Evolutionary conservation across 2,113 vertebrate species (phyloP).

Genomic region (Uria aalge): DNA sequence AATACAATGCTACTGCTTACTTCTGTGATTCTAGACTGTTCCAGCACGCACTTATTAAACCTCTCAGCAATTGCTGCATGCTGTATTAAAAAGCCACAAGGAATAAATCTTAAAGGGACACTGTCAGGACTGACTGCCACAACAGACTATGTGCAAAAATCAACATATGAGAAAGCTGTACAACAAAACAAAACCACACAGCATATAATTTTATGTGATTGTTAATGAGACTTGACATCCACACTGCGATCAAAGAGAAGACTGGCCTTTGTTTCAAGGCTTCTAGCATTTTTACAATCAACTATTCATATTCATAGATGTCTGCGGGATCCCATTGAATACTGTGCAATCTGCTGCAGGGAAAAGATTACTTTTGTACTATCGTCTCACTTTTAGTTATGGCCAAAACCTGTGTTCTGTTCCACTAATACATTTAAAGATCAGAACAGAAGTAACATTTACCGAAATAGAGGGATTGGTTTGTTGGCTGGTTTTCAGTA

Average conservation of each 20-base stretch:
- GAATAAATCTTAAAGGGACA: not conserved
- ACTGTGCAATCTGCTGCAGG: not conserved
- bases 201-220: not conserved
- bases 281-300: not conserved
- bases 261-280: not conserved
- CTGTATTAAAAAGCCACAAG: not conserved
- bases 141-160: not conserved
- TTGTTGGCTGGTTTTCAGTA: not conserved
- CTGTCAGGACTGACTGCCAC: not conserved
- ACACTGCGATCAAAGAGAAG: not conserved
- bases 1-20: not conserved
- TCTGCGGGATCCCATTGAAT: not conserved
- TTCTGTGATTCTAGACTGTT: not conserved
- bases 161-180: not conserved
- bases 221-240: not conserved
- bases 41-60: not conserved
- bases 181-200: not conserved
- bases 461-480: not conserved
- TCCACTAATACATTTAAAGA: not conserved
- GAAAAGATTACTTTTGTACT: not conserved
- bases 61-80: not conserved
- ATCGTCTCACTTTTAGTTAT: not conserved
- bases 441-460: not conserved
- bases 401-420: not conserved
- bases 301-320: not conserved